Percentiles rank a stretch among this genome's conserved stretches.
Evolutionary conservation across 2,113 vertebrate species (phyloP).

Genomic region (human (Homo sapiens)): DNA sequence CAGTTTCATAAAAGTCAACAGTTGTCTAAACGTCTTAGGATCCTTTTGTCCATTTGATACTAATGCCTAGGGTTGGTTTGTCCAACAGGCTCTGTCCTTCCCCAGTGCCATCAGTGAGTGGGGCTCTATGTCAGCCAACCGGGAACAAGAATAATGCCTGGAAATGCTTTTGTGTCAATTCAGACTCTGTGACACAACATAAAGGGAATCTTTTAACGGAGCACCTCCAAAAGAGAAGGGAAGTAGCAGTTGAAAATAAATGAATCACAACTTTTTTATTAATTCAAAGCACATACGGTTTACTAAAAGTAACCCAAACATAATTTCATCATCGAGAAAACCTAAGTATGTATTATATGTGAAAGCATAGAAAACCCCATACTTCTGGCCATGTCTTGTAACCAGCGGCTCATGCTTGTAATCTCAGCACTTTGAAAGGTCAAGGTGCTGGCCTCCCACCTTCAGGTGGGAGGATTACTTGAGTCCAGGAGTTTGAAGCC

Average conservation of each 20-base stretch:
- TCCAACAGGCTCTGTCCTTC: rapidly evolving
- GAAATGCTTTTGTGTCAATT: neutral
- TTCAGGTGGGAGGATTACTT: no score
- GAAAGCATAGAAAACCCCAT: neutral
- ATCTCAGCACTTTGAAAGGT: no score
- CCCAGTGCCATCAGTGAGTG: neutral
- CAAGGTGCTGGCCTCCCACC: no score
- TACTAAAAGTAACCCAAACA: neutral
- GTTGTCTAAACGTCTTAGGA: neutral
- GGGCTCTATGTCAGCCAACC: neutral
- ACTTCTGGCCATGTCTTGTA: no score
- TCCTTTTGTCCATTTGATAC: no score
- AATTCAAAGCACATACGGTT: neutral
- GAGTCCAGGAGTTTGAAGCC: no score
- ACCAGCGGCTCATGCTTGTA: no score
- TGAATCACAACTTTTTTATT: neutral
- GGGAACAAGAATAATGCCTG: neutral
- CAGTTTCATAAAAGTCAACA: neutral
- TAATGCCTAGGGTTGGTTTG: neutral
- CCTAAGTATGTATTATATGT: neutral
- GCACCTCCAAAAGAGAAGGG: neutral
- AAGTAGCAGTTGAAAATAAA: neutral
- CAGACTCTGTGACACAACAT: neutral
- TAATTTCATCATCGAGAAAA: neutral
- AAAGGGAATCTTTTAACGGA: neutral